A percentile compares a stretch with the other conserved stretches of the same genome.
These are phyloP conservation scores for Eupeodes luniger DNA, from an alignment of 2,888 invertebrate genomes.

Conservation along the genomic window DNA sequence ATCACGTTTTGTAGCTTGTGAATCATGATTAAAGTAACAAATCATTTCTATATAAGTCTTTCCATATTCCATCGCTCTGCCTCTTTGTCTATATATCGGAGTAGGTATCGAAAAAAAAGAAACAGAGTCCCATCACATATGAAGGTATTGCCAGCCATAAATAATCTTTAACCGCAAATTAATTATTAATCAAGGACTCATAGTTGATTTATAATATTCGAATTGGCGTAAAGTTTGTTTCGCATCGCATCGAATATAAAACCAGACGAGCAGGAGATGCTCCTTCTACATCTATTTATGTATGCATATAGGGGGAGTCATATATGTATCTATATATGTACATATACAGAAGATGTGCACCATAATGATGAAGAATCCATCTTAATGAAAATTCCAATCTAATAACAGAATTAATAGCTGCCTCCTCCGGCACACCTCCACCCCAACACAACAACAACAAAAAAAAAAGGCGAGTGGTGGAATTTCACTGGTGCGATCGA, in stretches of 20 bases:
- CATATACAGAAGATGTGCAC: slow-evolving; percentile 13
- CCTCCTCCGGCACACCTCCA: slow-evolving; percentile 72
- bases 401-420: slow-evolving; percentile 74
- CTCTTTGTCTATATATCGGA: neutral
- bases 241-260: neutral
- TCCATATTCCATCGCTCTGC: neutral
- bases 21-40: neutral
- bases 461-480: slow-evolving; percentile 44
- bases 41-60: neutral
- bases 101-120: neutral
- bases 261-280: neutral
- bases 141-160: slow-evolving; percentile 51
- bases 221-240: slow-evolving; percentile 43
- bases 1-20: neutral
- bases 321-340: too few species aligned
- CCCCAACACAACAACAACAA: slow-evolving; percentile 12
- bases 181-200: slow-evolving; percentile 83
- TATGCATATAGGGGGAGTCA: neutral
- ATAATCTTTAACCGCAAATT: slow-evolving; percentile 80
- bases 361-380: slow-evolving; percentile 68
- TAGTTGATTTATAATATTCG: slow-evolving; percentile 70
- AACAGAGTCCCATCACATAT: slow-evolving; percentile 1
- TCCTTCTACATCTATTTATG: neutral
- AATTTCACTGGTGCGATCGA: slow-evolving; percentile 61
- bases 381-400: slow-evolving; percentile 76